A percentile compares a stretch with the other conserved stretches of the same genome.
Conservation (phyloP, 2,113 vertebrate genomes). For the Sinocyclocheilus anophthalmus region DNA sequence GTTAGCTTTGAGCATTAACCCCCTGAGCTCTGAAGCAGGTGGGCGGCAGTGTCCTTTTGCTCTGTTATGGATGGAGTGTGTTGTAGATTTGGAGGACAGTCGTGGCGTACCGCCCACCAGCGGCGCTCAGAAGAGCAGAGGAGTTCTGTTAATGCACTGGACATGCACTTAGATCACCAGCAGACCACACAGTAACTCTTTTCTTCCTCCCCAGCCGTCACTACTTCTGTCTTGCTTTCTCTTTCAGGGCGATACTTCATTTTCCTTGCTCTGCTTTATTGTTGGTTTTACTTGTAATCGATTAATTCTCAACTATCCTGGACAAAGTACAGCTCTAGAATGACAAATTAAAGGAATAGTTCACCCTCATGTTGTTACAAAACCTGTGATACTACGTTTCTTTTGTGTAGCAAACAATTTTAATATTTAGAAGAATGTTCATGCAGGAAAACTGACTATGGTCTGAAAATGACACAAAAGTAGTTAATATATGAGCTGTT, state of each 20-base stretch:
- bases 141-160: slow-evolving; percentile 50
- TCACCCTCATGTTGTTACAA: not conserved
- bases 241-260: slow-evolving; percentile 25
- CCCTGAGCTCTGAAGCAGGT: not conserved
- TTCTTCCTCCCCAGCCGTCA: slow-evolving; percentile 14
- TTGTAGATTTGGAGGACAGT: slow-evolving; percentile 46
- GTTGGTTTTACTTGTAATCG: slow-evolving; percentile 33
- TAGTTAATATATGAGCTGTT: not conserved
- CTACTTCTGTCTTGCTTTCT: slow-evolving; percentile 24
- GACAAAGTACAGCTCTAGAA: slow-evolving; percentile 46
- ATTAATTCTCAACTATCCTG: slow-evolving; percentile 41
- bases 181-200: slow-evolving; percentile 54
- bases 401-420: not conserved
- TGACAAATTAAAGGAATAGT: not conserved
- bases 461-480: not conserved
- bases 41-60: not conserved
- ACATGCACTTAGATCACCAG: slow-evolving; percentile 55
- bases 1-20: not conserved
- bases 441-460: not conserved
- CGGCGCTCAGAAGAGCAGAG: slow-evolving; percentile 42
- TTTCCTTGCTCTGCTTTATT: slow-evolving; percentile 13
- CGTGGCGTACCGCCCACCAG: slow-evolving; percentile 47
- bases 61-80: slow-evolving; percentile 47
- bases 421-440: not conserved
- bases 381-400: not conserved